These are phyloP conservation scores for Syritta pipiens DNA, from an alignment of 2,888 invertebrate genomes.

Conservation along the genomic window DNA sequence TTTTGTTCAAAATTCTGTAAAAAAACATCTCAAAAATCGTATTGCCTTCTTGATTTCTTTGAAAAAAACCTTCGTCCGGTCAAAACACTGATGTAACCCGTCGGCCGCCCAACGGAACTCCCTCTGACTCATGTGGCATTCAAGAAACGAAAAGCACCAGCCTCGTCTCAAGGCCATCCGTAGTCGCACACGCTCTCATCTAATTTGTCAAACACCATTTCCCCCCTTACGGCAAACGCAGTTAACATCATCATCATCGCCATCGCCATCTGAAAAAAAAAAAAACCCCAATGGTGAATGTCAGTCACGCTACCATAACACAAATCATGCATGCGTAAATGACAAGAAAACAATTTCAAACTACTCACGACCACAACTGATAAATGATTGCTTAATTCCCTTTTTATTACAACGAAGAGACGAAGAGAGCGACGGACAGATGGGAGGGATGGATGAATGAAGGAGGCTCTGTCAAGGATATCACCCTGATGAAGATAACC, in stretches of 20 bases:
- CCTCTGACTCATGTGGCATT: constrained; percentile 32
- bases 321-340: constrained; percentile 65
- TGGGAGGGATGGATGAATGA: no score
- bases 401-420: constrained; percentile 38
- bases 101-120: neutral
- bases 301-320: constrained; percentile 59
- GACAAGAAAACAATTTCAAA: constrained; percentile 51
- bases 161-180: constrained; percentile 32
- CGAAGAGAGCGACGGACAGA: no score
- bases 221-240: constrained; percentile 10
- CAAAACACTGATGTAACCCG: no score
- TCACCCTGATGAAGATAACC: constrained; percentile 23
- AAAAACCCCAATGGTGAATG: constrained; percentile 13
- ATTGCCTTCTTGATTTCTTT: no score
- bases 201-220: constrained; percentile 40
- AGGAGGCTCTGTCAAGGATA: constrained; percentile 58
- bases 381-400: constrained; percentile 60
- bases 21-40: no score
- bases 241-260: constrained; percentile 29
- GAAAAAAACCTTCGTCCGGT: no score
- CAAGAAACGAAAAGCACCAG: constrained; percentile 5
- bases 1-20: no score
- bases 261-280: constrained; percentile 38
- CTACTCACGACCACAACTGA: constrained; percentile 39
- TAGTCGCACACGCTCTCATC: constrained; percentile 28